phyloP scores from a whole-genome alignment of 2,113 vertebrate species.

The Clarias batrachus region DNA sequence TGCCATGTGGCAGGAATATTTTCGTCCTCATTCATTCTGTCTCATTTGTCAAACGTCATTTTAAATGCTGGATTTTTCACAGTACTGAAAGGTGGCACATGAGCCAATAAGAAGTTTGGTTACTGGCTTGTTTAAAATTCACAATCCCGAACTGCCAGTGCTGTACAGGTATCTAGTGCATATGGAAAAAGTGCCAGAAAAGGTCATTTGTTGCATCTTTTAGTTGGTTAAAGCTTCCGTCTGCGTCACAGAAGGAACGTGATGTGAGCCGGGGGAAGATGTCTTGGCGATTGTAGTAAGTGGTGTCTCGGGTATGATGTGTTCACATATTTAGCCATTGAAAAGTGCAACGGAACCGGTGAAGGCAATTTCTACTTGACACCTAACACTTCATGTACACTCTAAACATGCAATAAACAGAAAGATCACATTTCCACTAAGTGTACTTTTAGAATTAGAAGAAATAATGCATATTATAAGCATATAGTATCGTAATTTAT shows the following conservation, averaged over 20 bases:
- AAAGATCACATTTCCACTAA: background rate
- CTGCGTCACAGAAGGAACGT: slow-evolving; percentile 5
- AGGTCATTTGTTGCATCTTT: slow-evolving; percentile 23
- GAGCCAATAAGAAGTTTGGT: background rate
- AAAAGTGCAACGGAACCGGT: background rate
- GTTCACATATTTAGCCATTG: slow-evolving; percentile 8
- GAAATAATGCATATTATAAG: background rate
- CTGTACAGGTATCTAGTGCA: background rate
- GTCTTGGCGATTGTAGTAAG: slow-evolving; percentile 11
- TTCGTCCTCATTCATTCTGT: background rate
- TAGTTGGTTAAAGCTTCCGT: background rate
- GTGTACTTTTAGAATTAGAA: background rate
- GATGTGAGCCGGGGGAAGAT: slow-evolving; percentile 6
- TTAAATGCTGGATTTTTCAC: background rate
- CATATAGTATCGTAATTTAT: background rate
- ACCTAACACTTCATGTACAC: background rate
- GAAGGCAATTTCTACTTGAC: background rate
- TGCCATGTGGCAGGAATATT: slow-evolving; percentile 1
- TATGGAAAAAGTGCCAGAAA: slow-evolving; percentile 22
- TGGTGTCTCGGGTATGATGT: background rate
- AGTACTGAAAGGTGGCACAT: background rate
- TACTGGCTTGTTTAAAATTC: background rate
- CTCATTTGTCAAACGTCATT: background rate
- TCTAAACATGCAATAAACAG: background rate
- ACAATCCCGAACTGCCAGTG: background rate